Evolutionary conservation across 2,113 vertebrate species (phyloP), one percentile per base, ranked within the genome.

Genomic region (Tonatia bakeri): DNA sequence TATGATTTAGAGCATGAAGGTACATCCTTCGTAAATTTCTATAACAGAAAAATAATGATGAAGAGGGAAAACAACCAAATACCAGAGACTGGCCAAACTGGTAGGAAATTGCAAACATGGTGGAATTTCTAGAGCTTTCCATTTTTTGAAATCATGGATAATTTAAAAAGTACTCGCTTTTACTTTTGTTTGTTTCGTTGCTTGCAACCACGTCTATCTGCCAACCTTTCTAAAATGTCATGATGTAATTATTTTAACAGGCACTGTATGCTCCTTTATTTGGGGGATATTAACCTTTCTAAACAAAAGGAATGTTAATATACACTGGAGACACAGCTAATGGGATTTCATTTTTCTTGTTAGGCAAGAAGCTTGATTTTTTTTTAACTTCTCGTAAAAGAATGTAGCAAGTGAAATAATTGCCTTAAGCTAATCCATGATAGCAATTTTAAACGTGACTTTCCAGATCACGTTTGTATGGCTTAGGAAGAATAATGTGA

Each of bases 231-330:
- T 90, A 47, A 99, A 99, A 98, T 99, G 98, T 98, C 98, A 98
- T 97, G 97, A 98, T 98, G 98, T 99, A 99, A 98, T 99, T 99
- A 98, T 99, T 98, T 98, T 98, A 99, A 98, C 99, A 98, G 98
- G 98, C 98, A 97, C 98, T 97, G 98, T 98, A 98, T 98, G 98
- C 98, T 98, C 98, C 97, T 99, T 98, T 99, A 98, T 99, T 99
- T 98, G 98, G 98, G 98, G 97, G 98, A 98, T 98, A 98, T 98
- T 99, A 99, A 98, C 98, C 98, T 99, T 99, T 98, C 98, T 98
- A 98, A 99, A 99, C 98, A 98, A 99, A 99, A 98, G 98, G 97
- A 98, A 97, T 98, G 98, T 98, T 99, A 98, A 98, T 98, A 98
- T 98, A 98, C 98, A 97, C 98, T 95, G 97, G 98, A 98, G 98